Base-by-base conservation (phyloP, 2,888 invertebrate species). In the Nysson spinosus region DNA sequence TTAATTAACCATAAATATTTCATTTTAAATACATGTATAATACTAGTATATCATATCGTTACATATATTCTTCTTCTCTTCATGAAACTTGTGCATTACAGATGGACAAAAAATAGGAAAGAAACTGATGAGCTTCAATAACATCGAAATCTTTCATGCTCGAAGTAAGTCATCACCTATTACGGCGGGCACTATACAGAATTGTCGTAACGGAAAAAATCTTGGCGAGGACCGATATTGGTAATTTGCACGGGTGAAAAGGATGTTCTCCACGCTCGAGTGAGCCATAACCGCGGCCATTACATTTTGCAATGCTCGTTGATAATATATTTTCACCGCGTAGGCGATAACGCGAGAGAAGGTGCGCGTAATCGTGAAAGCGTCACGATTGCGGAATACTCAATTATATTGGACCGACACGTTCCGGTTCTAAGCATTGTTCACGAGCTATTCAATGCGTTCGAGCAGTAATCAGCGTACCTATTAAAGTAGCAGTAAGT, bases 311-410 rank as follows among this genome's bases (percentile, higher is more conserved):
- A 69, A 69, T 46, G 54, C 4, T 35, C 46, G 35, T 54, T 66
- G 66, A 69, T 72, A 70, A 69, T 55, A 71, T 47, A 74, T 74
- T 76, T 76, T 71, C 74, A 55, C 51, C 51, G 42, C 47, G 56
- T 57, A 64, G 68, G 57, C 69, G 75, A 75, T 67, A 73, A 74
- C 30, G 52, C 50, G 55, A 24, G 35, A 32, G 55, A 54, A 55
- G 54, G 46, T 34, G 57, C 17, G 35, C 39, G 52, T 43, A 51
- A 43, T 76, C 65, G 76, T 61, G 76, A 76, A 76, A 75, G 75
- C 76, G 67, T 72, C 64, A 46, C 52, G 39, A 57, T 75, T 70
- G 70, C 76, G 58, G 73, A 75, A 75, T 50, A 46, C 37, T 42
- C 64, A 69, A 75, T 75, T 63, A 58, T 46, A 43, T 34, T 47